Conservation (phyloP, 1,140 invertebrate species). For the Aphaenogaster rudis region DNA sequence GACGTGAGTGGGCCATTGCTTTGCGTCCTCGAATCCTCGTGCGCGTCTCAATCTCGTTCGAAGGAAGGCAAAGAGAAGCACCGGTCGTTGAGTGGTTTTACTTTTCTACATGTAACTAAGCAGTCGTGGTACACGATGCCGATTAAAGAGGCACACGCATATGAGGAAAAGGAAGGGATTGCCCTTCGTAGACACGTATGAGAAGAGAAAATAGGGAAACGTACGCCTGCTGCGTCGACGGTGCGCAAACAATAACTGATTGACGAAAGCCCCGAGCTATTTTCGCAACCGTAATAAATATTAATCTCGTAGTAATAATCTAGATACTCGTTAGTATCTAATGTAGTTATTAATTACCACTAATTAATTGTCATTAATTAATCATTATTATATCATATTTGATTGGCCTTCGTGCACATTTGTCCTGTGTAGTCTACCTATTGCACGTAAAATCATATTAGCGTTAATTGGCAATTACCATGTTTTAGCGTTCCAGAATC, state of each 20-base stretch:
- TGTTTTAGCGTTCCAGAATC: neutral
- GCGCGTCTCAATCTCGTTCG: neutral
- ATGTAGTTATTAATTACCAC: neutral
- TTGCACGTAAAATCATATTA: conserved; percentile 27
- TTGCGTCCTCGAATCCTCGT: conserved; percentile 19
- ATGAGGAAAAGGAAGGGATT: neutral
- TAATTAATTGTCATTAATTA: neutral
- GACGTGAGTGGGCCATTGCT: neutral
- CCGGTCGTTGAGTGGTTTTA: conserved; percentile 52
- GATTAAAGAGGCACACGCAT: conserved; percentile 15
- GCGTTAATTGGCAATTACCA: conserved; percentile 41
- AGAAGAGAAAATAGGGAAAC: neutral
- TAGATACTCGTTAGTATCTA: neutral
- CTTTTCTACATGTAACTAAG: neutral
- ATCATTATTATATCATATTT: neutral
- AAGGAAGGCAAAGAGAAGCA: conserved; percentile 7
- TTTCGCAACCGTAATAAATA: neutral
- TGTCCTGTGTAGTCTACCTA: neutral
- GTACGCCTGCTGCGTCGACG: conserved; percentile 33
- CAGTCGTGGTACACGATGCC: neutral
- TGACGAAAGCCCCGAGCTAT: neutral
- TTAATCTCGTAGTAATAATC: conserved; percentile 8
- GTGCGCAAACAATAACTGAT: conserved; percentile 9
- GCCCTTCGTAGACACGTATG: neutral
- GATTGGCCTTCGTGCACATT: neutral